Conservation (phyloP, 2,113 vertebrate genomes). For the Polyodon spathula region DNA sequence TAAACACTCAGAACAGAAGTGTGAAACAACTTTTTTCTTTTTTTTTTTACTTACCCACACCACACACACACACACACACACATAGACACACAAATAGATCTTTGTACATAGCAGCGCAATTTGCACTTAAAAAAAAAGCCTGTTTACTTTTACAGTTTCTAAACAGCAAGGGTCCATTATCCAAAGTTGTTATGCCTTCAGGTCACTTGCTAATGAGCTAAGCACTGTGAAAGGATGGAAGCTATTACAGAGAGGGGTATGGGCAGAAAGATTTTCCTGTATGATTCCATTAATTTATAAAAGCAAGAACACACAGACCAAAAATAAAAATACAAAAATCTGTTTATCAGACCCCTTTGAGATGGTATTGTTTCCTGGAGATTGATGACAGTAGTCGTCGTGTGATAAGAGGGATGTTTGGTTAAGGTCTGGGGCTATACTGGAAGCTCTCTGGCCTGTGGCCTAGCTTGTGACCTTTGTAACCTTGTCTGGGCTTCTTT, state of each 20-base stretch:
- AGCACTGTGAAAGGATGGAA: conserved; percentile 50
- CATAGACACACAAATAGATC: too few species aligned
- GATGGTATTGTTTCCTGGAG: conserved; percentile 8
- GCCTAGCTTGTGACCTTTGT: conserved; percentile 37
- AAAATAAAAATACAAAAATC: conserved; percentile 11
- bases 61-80: too few species aligned
- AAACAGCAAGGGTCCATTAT: conserved; percentile 62
- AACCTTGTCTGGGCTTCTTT: conserved; percentile 41
- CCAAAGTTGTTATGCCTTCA: conserved; percentile 59
- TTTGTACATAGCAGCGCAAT: too few species aligned
- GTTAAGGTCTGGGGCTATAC: conserved; percentile 11
- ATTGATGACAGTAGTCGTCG: not conserved
- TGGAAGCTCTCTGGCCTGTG: conserved; percentile 26
- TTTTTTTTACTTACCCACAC: not conserved
- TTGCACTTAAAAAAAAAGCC: conserved; percentile 40
- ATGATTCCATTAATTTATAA: conserved; percentile 40
- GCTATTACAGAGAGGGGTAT: conserved; percentile 47
- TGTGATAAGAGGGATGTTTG: conserved; percentile 9
- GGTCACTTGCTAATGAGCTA: conserved; percentile 66
- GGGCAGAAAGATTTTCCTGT: conserved; percentile 41
- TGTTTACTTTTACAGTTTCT: conserved; percentile 67
- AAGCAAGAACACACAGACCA: conserved; percentile 13
- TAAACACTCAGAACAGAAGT: not conserved
- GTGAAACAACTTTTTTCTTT: conserved; percentile 7
- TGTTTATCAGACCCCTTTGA: conserved; percentile 13